Evolutionary conservation across 2,113 vertebrate species (phyloP).

Genomic region (Sisor rabdophorus): DNA sequence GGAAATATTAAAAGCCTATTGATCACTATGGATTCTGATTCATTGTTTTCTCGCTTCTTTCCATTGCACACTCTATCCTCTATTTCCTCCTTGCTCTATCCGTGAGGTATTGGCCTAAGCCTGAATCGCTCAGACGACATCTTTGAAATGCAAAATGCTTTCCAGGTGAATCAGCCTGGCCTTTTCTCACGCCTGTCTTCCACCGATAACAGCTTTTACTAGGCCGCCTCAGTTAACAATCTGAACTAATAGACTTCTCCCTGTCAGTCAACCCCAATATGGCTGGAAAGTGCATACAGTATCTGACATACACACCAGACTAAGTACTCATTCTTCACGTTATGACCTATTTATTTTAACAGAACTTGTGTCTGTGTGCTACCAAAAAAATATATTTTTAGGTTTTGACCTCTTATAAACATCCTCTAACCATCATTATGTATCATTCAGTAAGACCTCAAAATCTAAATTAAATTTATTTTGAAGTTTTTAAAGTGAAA

Average conservation of each 20-base stretch:
- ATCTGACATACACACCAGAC: slow-evolving; percentile 39
- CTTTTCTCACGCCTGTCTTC: slow-evolving; percentile 69
- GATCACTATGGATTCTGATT: slow-evolving; percentile 62
- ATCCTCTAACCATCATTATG: too few relatives aligned
- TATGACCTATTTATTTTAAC: slow-evolving; percentile 32
- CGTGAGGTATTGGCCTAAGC: slow-evolving; percentile 53
- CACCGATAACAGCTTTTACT: slow-evolving; percentile 71
- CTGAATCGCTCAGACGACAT: slow-evolving; percentile 72
- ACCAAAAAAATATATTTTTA: too few relatives aligned
- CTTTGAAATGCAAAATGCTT: slow-evolving; percentile 75
- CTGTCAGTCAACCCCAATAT: slow-evolving; percentile 72
- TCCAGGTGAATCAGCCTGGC: slow-evolving; percentile 67
- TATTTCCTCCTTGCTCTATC: slow-evolving; percentile 46
- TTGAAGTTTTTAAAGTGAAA: too few relatives aligned
- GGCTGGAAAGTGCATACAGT: slow-evolving; percentile 58
- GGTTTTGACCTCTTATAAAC: too few relatives aligned
- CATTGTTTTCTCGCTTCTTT: slow-evolving; percentile 33
- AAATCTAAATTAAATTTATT: too few relatives aligned
- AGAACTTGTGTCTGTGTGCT: slow-evolving; percentile 20
- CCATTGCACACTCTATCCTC: slow-evolving; percentile 24
- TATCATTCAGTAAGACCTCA: too few relatives aligned
- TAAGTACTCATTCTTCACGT: slow-evolving; percentile 14
- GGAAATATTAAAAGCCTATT: slow-evolving; percentile 56
- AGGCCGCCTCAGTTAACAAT: slow-evolving; percentile 68
- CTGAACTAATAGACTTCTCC: slow-evolving; percentile 75